Evolutionary conservation across 2,113 vertebrate genomes (phyloP).

Genomic region (Deroptyus accipitrinus): DNA sequence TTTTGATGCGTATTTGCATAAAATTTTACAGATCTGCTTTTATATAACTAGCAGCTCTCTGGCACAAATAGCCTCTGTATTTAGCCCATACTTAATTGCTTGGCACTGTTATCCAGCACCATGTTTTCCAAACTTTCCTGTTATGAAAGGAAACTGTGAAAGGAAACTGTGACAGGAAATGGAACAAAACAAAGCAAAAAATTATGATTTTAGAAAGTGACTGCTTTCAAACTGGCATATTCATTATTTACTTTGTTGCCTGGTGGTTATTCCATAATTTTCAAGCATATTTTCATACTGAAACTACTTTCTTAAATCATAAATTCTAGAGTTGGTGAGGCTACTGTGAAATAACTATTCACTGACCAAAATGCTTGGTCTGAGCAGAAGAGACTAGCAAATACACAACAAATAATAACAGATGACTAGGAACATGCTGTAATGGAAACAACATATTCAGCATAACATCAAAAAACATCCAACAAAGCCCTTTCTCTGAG

Average conservation of each 20-base stretch:
- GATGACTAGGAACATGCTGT: not conserved
- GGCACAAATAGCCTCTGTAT: not conserved
- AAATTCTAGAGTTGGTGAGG: not conserved
- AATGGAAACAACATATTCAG: not conserved
- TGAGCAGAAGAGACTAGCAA: not conserved
- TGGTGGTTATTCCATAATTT: not conserved
- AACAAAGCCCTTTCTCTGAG: not conserved
- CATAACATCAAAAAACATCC: not conserved
- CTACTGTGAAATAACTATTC: not conserved
- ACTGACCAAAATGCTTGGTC: not conserved
- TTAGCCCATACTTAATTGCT: not conserved
- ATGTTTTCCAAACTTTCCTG: not conserved
- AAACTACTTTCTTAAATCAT: slow-evolving; percentile 30
- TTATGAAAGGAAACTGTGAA: not conserved
- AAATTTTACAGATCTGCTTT: not conserved
- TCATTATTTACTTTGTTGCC: not conserved
- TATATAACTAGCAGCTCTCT: not conserved
- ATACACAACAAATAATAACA: not conserved
- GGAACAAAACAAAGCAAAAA: slow-evolving; percentile 20
- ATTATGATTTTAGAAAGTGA: slow-evolving; percentile 13
- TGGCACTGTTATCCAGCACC: not conserved
- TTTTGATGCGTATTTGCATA: not conserved
- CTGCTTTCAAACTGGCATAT: not conserved
- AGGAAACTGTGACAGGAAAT: not conserved
- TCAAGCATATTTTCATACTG: not conserved